Evolutionary conservation across 2,113 vertebrate species (phyloP).

Genomic region (Engystomops pustulosus): DNA sequence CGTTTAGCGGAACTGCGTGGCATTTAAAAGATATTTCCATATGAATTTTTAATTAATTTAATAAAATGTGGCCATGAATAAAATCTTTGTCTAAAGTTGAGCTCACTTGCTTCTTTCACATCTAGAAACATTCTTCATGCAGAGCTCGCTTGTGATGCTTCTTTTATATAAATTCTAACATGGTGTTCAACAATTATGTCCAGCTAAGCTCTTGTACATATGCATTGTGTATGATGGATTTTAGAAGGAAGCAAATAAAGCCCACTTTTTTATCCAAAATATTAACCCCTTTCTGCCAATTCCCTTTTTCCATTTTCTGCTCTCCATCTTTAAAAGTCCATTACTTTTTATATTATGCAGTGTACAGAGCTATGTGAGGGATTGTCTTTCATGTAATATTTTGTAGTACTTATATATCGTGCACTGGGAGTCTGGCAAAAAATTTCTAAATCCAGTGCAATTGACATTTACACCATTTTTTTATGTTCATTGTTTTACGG

Average conservation of each 20-base stretch:
- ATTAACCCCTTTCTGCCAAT: too few species aligned
- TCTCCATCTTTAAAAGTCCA: too few species aligned
- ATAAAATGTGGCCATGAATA: background rate
- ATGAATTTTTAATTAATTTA: background rate
- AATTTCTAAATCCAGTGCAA: too few species aligned
- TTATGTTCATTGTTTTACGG: too few species aligned
- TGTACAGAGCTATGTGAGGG: too few species aligned
- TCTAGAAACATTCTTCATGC: background rate
- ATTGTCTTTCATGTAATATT: too few species aligned
- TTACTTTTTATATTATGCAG: too few species aligned
- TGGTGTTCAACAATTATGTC: background rate
- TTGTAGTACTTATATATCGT: too few species aligned
- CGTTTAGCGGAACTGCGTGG: background rate
- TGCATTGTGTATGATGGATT: background rate
- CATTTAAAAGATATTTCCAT: slow-evolving; percentile 2
- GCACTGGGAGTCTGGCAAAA: too few species aligned
- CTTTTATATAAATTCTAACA: background rate
- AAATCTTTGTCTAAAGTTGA: background rate
- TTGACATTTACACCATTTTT: too few species aligned
- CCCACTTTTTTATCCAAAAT: too few species aligned
- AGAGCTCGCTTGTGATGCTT: background rate
- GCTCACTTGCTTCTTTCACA: background rate
- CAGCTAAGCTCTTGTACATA: background rate
- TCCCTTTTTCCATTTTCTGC: too few species aligned
- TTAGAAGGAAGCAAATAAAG: background rate